Evolutionary conservation across 1,140 invertebrate species (phyloP), one percentile per base, ranked within the genome.

Genomic region (Teleogryllus occipitalis): DNA sequence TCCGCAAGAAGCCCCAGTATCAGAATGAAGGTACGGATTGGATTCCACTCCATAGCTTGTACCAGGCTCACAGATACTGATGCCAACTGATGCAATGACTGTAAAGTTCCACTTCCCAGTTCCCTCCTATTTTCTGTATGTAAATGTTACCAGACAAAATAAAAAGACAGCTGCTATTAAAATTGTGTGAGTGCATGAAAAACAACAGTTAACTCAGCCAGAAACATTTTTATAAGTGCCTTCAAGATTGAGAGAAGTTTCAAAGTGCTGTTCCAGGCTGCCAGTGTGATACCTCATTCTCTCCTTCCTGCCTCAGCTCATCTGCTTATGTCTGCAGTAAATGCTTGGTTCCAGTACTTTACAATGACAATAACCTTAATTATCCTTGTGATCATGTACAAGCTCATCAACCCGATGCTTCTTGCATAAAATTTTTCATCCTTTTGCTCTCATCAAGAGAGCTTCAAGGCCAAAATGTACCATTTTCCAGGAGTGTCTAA

Each of bases 31-130:
- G 65, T 74, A 46, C 74, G 47, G 75, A 80, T 74, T 76, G 79
- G 79, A 80, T 80, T 74, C 79, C 79, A 14, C 79, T 80, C 22
- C 79, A 80, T 46, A 80, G 79, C 75, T 77, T 80, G 79, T 80
- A 80, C 79, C 79, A 80, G 54, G 79, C 74, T 46, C 79, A 77
- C 74, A 48, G 79, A 77, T 80, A 80, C 75, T 80, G 75, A 80
- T 74, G 27, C 21, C 18, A 22, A 54, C 47, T 78, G 18, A 22
- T 54, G 77, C 47, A 22, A 46, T 48, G 49, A 48, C 12, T 54
- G 47, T 78, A 18, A 22, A 21, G 18, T 22, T 54, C 77, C 22
- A 27, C 47, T 65, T 54, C 47, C 47, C 77, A 21, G 18, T 21
- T 78, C 47, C 22, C 49, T 78, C 47, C 47, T 54, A 18, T 78